Evolutionary conservation across 2,797 vertebrate genomes (phyloP), one percentile per base, ranked within the genome.

Genomic region (Ispidina picta): DNA sequence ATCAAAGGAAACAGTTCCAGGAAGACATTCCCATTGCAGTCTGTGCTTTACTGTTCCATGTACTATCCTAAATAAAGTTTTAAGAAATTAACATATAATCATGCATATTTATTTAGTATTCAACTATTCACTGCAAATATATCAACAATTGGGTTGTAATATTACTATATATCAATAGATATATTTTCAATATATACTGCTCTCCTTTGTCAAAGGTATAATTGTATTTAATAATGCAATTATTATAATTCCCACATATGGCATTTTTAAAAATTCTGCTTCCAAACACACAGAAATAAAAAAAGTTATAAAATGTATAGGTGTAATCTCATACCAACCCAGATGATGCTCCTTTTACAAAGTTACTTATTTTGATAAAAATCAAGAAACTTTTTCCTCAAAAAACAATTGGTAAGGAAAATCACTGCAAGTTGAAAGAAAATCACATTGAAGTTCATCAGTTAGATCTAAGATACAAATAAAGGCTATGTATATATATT

Each of bases 31-130:
- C 98, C 98, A 98, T 6, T 97, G 97, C 46, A 98, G 68, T 86
- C 88, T 97, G 96, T 98, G 98, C 65, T 97, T 98, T 55, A 98
- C 97, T 51, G 98, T 98, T 22, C 98, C 98, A 89, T 98, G 98
- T 48, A 98, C 90, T 94, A 98, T 95, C 41, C 98, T 98, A 73
- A 48, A 65, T 7, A 49, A 66, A 59, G 10, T 62, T 73, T 88
- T 79, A 73, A 85, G 10, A 77, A 89, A 74, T 58, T 48, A 80
- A 41, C 20, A n/a, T 49, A 46, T 20, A 69, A 39, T 22, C 55
- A 48, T 16, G 23, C 5, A 23, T 11, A 68, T 26, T 59, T 80
- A 60, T 68, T 68, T 74, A 16, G 9, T 56, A 80, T 37, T 39
- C 14, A 16, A 28, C 21, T 52, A 23, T n/a, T 85, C 4, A 20